Conservation (phyloP, 2,888 invertebrate genomes). For the Anthrax anthrax region DNA sequence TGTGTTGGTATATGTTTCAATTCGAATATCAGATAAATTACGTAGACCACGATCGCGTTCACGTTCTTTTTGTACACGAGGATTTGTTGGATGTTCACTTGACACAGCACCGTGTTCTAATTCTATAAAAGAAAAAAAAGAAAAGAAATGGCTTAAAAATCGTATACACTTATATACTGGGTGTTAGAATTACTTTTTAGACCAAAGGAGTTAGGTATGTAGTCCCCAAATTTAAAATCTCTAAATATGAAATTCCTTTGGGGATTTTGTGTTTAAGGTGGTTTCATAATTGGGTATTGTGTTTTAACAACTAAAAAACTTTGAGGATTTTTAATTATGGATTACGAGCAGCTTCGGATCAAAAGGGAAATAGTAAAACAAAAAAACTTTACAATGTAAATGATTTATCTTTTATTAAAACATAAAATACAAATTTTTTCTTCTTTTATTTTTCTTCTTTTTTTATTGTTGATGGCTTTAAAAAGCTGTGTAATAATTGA, state of each 20-base stretch:
- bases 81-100: slow-evolving; percentile 30
- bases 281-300: too few species aligned
- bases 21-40: slow-evolving; percentile 53
- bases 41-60: slow-evolving; percentile 47
- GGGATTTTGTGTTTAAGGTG: too few species aligned
- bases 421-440: too few species aligned
- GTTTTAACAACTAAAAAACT: too few species aligned
- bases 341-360: too few species aligned
- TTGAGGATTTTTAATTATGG: too few species aligned
- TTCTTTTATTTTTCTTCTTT: background rate
- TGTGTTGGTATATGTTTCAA: slow-evolving; percentile 63
- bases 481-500: background rate
- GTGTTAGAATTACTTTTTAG: slow-evolving; percentile 35
- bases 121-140: slow-evolving; percentile 11
- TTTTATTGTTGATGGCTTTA: background rate
- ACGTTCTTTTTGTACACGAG: slow-evolving; percentile 36
- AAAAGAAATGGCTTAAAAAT: slow-evolving; percentile 9
- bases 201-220: slow-evolving; percentile 12
- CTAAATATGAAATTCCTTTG: too few species aligned
- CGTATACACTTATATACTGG: slow-evolving; percentile 5
- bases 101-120: slow-evolving; percentile 33
- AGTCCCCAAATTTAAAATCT: too few species aligned
- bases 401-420: too few species aligned
- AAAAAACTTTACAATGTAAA: too few species aligned
- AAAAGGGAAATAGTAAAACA: too few species aligned